Conservation (phyloP, 1,140 invertebrate genomes). For the Dendroctonus ponderosae region DNA sequence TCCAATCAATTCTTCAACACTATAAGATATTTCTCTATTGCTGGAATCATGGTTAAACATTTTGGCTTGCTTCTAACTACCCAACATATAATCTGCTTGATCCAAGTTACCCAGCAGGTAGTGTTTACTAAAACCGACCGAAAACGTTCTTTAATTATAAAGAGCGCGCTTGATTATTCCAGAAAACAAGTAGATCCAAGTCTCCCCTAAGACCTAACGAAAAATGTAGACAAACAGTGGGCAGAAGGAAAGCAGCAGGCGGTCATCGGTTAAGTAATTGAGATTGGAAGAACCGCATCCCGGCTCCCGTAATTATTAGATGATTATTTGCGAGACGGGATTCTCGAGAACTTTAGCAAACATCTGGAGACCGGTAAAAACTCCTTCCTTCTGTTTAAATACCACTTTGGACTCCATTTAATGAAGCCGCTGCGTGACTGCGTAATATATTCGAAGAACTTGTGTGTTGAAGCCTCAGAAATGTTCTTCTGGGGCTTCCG, state of each 20-base stretch:
- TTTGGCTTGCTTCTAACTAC: too few relatives aligned
- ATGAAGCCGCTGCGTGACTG: conserved; percentile 12
- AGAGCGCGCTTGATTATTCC: background rate
- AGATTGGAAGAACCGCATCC: conserved; percentile 38
- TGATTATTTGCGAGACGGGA: conserved; percentile 39
- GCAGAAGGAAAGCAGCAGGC: conserved; percentile 37
- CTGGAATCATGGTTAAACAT: too few relatives aligned
- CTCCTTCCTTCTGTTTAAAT: conserved; percentile 32
- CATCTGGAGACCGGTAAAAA: conserved; percentile 36
- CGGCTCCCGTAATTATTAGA: conserved; percentile 40
- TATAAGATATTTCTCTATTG: too few relatives aligned
- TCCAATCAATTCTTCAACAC: too few relatives aligned
- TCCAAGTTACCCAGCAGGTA: too few relatives aligned
- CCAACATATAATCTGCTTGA: too few relatives aligned
- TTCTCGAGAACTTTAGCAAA: conserved; percentile 31
- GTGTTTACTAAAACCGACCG: too few relatives aligned
- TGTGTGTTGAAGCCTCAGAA: too few relatives aligned
- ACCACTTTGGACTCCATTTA: conserved; percentile 29
- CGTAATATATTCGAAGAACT: conserved; percentile 19
- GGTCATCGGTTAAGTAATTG: conserved; percentile 46
- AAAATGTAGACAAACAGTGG: conserved; percentile 24
- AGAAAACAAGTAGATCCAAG: background rate
- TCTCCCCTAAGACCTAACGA: background rate
- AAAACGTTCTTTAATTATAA: background rate
- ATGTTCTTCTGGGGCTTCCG: too few relatives aligned